phyloP scores from a whole-genome alignment of 1,140 invertebrate species.

The Tyrophagus putrescentiae region DNA sequence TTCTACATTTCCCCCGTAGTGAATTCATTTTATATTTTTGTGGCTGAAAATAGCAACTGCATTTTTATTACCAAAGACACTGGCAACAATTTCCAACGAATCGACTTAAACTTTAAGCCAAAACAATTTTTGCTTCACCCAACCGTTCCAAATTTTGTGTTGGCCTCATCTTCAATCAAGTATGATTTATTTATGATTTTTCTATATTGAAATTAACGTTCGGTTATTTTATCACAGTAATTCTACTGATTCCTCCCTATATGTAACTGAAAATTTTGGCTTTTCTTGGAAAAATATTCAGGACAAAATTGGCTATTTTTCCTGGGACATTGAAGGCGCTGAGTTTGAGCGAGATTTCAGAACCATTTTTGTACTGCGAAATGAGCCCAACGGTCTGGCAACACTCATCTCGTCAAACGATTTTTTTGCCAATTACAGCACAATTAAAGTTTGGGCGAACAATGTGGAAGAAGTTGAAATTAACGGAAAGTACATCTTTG shows the following conservation, averaged over 20 bases:
- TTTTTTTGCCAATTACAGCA: constrained; percentile 33
- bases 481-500: constrained; percentile 68
- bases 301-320: constrained; percentile 57
- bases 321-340: constrained; percentile 34
- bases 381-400: constrained; percentile 43
- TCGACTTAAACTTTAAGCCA: constrained; percentile 52
- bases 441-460: constrained; percentile 42
- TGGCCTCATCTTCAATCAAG: constrained; percentile 49
- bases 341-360: constrained; percentile 23
- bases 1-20: constrained; percentile 22
- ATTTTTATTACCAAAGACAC: constrained; percentile 59
- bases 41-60: constrained; percentile 56
- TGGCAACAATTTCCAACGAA: constrained; percentile 46
- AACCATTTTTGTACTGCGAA: constrained; percentile 51
- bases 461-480: constrained; percentile 65
- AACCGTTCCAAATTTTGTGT: constrained; percentile 42
- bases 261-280: constrained; percentile 57
- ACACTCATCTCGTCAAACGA: constrained; percentile 42
- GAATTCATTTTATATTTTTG: constrained; percentile 60
- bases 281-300: constrained; percentile 49
- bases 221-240: background rate
- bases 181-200: constrained; percentile 41
- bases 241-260: constrained; percentile 38
- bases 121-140: constrained; percentile 58
- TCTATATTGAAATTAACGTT: constrained; percentile 8